Conservation (phyloP, 2,888 invertebrate genomes). For the Cantharis rustica region DNA sequence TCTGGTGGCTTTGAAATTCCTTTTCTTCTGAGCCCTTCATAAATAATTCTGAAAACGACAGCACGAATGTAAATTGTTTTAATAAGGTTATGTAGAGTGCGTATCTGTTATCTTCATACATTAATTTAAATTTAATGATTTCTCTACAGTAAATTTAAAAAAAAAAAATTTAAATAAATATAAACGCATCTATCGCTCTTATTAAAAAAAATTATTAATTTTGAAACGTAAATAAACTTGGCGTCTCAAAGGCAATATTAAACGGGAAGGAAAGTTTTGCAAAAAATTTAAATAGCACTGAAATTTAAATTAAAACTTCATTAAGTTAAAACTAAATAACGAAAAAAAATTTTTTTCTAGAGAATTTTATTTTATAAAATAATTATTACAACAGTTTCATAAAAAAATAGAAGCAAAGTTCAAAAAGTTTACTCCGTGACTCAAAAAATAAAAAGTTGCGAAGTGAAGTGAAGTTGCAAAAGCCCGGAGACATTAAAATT, state of each 20-base stretch:
- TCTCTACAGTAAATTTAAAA: not conserved
- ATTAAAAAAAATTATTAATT: not conserved
- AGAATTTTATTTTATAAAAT: not conserved
- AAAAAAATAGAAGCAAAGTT: not conserved
- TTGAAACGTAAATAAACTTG: not conserved
- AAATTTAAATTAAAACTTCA: not conserved
- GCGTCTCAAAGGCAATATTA: not conserved
- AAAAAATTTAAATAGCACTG: not conserved
- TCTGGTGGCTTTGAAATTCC: constrained; percentile 4
- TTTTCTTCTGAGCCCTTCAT: constrained; percentile 16
- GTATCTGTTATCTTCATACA: not conserved
- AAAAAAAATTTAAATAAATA: not conserved
- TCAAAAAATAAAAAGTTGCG: not conserved
- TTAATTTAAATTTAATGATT: not conserved
- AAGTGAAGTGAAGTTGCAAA: not conserved
- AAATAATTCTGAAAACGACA: constrained; percentile 19
- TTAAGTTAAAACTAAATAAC: not conserved
- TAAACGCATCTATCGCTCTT: not conserved
- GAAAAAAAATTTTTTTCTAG: not conserved
- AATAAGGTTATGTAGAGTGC: not conserved
- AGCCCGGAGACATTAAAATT: not conserved
- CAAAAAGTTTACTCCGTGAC: not conserved
- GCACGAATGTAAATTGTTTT: constrained; percentile 7
- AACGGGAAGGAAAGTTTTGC: not conserved
- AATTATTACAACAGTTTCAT: not conserved